phyloP scores from a whole-genome alignment of 2,113 vertebrate genomes.

The Oncorhynchus keta region DNA sequence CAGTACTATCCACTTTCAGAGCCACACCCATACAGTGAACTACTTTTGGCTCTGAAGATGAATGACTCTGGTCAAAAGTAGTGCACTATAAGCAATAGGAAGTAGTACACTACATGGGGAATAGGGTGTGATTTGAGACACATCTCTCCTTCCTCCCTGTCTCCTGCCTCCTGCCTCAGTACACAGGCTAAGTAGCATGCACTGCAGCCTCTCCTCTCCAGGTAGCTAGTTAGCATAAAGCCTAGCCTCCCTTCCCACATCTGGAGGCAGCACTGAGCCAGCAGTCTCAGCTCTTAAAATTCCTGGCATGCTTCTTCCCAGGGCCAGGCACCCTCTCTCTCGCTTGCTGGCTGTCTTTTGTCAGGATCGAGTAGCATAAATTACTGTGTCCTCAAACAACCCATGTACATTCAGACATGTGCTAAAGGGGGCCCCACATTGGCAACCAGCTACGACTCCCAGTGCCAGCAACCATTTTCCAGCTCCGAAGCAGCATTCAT shows the following conservation, averaged over 20 bases:
- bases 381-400: constrained; percentile 48
- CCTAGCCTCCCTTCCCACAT: constrained; percentile 22
- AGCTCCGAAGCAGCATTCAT: not conserved
- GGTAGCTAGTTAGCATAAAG: constrained; percentile 13
- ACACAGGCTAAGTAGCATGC: too few species aligned
- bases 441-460: constrained; percentile 15
- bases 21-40: too few species aligned
- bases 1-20: too few species aligned
- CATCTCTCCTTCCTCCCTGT: not conserved
- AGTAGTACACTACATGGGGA: too few species aligned
- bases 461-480: too few species aligned
- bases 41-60: too few species aligned
- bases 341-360: constrained; percentile 24
- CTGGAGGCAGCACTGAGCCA: constrained; percentile 34
- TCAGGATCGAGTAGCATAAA: constrained; percentile 43
- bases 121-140: not conserved
- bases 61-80: too few species aligned
- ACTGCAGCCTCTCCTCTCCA: constrained; percentile 7
- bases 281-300: constrained; percentile 31
- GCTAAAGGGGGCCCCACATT: constrained; percentile 25
- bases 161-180: not conserved
- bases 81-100: too few species aligned
- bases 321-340: constrained; percentile 15
- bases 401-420: constrained; percentile 41
- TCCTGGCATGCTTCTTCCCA: constrained; percentile 38